Percentiles rank a stretch among this genome's conserved stretches.
Evolutionary conservation across 2,113 vertebrate species (phyloP).

Genomic region (Cheirogaleus medius): DNA sequence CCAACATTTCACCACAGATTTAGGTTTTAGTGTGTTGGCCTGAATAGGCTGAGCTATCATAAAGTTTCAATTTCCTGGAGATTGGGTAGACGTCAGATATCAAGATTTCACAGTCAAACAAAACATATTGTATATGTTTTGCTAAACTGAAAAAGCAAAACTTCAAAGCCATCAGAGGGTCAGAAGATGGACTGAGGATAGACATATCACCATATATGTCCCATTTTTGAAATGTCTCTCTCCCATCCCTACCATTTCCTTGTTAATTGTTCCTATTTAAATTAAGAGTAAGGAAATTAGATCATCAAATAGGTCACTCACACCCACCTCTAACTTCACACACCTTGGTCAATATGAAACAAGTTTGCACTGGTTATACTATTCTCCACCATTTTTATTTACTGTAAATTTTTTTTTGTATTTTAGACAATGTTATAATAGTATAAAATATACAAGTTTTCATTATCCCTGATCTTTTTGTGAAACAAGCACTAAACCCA

Average conservation of each 20-base stretch:
- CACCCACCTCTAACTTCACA: slow-evolving; percentile 49
- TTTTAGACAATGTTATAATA: neutral
- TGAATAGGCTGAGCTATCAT: slow-evolving; percentile 55
- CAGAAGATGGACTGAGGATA: neutral
- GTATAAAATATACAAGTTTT: neutral
- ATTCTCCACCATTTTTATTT: neutral
- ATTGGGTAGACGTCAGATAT: neutral
- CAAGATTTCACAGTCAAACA: slow-evolving; percentile 44
- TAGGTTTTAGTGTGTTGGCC: slow-evolving; percentile 17
- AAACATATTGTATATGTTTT: slow-evolving; percentile 46
- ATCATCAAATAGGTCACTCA: neutral
- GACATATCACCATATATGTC: neutral
- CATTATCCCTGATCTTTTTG: neutral
- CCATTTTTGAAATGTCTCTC: slow-evolving; percentile 1
- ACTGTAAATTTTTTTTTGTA: neutral
- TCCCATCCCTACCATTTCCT: neutral
- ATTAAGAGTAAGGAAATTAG: slow-evolving; percentile 33
- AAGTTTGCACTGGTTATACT: neutral
- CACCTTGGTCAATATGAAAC: neutral
- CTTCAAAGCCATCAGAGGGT: neutral
- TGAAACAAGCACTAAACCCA: neutral
- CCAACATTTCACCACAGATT: neutral
- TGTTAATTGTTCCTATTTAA: slow-evolving; percentile 41
- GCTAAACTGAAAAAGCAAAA: slow-evolving; percentile 51
- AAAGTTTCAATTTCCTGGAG: neutral